Evolutionary conservation across 1,140 invertebrate genomes (phyloP).

Genomic region (Latrodectus geometricus): DNA sequence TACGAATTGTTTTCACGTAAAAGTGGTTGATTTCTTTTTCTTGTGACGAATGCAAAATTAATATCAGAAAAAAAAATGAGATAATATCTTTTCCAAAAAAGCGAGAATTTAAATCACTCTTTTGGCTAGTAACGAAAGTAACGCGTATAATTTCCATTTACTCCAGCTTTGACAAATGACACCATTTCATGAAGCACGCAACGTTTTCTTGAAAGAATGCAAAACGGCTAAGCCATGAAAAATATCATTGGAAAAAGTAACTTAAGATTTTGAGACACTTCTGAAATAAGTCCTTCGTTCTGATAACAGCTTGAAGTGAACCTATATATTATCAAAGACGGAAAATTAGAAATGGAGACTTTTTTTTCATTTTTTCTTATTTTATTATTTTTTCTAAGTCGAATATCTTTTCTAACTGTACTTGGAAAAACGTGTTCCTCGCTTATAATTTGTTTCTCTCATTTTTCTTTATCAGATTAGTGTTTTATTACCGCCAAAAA

Average conservation of each 20-base stretch:
- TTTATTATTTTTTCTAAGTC: neutral
- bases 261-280: neutral
- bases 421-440: neutral
- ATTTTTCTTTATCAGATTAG: neutral
- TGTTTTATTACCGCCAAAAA: neutral
- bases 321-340: conserved; percentile 39
- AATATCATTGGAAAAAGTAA: conserved; percentile 30
- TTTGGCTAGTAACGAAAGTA: conserved; percentile 16
- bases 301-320: conserved; percentile 47
- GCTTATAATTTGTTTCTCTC: neutral
- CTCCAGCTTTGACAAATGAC: conserved; percentile 39
- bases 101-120: conserved; percentile 14
- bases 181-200: conserved; percentile 34
- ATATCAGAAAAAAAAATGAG: neutral
- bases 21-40: too few species aligned
- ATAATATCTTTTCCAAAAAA: neutral
- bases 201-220: conserved; percentile 28
- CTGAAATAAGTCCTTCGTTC: conserved; percentile 39
- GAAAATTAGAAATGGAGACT: conserved; percentile 48
- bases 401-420: neutral
- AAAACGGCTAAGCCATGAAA: conserved; percentile 41
- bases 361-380: conserved; percentile 3
- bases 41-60: neutral
- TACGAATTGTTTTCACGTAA: too few species aligned
- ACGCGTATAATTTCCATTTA: conserved; percentile 47